These are phyloP conservation scores for Oligia strigilis DNA, from an alignment of 2,888 invertebrate species.

Conservation along the genomic window DNA sequence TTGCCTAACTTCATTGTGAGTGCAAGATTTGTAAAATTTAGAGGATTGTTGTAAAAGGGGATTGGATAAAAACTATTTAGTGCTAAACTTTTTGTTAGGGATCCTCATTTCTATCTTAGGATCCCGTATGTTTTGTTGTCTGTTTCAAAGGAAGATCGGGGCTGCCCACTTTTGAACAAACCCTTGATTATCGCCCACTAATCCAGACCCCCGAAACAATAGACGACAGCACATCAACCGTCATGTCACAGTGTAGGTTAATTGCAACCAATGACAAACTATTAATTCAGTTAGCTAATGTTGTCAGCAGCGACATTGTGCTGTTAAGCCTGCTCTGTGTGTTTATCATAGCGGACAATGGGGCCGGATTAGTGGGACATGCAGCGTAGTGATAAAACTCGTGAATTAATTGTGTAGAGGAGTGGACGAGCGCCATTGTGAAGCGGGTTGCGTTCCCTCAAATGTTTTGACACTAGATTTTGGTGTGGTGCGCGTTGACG, in stretches of 20 bases:
- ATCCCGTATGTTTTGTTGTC: not conserved
- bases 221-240: slow-evolving; percentile 31
- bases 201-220: slow-evolving; percentile 34
- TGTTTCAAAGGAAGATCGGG: not conserved
- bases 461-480: slow-evolving; percentile 50
- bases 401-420: slow-evolving; percentile 61
- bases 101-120: not conserved
- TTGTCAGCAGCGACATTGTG: slow-evolving; percentile 60
- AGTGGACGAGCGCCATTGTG: slow-evolving; percentile 51
- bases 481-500: slow-evolving; percentile 3
- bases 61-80: not conserved
- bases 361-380: slow-evolving; percentile 62
- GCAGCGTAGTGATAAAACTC: slow-evolving; percentile 64
- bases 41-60: not conserved
- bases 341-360: slow-evolving; percentile 64
- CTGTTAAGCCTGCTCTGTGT: slow-evolving; percentile 59
- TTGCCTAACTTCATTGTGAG: not conserved
- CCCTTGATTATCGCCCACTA: slow-evolving; percentile 18
- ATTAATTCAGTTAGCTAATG: slow-evolving; percentile 67
- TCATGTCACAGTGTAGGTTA: slow-evolving; percentile 60
- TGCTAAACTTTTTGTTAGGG: not conserved
- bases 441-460: slow-evolving; percentile 21
- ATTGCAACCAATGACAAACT: slow-evolving; percentile 65
- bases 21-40: not conserved
- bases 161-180: not conserved